Conservation (phyloP, 2,113 vertebrate species). For the Microcebus murinus region DNA sequence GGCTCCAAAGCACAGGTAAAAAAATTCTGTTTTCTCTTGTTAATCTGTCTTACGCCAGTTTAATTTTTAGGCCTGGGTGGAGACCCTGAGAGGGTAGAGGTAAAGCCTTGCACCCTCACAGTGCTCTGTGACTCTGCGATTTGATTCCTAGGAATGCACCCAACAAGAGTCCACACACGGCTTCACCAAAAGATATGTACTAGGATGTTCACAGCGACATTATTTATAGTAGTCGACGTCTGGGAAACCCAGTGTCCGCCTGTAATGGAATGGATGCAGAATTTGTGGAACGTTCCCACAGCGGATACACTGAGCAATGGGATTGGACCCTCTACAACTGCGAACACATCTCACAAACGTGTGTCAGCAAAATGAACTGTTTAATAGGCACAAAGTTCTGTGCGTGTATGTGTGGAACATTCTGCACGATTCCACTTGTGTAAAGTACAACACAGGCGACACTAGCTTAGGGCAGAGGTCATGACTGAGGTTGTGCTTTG, state of each 20-base stretch:
- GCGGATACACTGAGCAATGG: background rate
- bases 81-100: background rate
- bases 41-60: background rate
- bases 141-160: background rate
- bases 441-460: background rate
- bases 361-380: background rate
- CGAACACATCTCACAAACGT: background rate
- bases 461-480: too few species aligned
- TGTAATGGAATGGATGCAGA: background rate
- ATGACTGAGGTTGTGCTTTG: background rate
- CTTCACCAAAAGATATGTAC: background rate
- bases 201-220: background rate
- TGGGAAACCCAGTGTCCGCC: background rate
- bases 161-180: background rate
- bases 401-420: too few species aligned
- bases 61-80: background rate
- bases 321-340: background rate
- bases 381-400: background rate
- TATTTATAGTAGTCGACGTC: background rate
- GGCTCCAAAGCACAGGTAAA: background rate
- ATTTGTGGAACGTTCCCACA: background rate
- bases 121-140: background rate
- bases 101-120: background rate
- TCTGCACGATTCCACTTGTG: background rate
- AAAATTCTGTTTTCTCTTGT: background rate